These are phyloP conservation scores for Smutsia gigantea DNA, from an alignment of 2,797 vertebrate genomes.

Conservation along the genomic window DNA sequence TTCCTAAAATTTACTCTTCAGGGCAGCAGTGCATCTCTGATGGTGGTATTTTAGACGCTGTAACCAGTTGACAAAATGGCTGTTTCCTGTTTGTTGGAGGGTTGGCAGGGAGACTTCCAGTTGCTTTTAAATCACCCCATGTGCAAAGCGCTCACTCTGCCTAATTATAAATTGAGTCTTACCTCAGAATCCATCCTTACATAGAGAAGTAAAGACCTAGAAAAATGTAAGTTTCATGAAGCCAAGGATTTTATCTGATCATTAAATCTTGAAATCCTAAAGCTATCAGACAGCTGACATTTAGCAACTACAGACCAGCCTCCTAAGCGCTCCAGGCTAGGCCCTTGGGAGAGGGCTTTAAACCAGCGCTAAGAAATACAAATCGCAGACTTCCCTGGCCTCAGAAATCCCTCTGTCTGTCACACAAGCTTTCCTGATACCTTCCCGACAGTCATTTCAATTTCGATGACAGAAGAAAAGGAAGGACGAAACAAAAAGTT, in stretches of 20 bases:
- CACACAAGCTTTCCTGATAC: slow-evolving; percentile 39
- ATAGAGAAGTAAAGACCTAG: background rate
- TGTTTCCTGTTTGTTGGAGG: background rate
- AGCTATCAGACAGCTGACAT: slow-evolving; percentile 14
- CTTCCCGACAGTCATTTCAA: slow-evolving; percentile 65
- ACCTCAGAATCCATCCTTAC: background rate
- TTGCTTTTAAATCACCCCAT: background rate
- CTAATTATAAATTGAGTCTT: background rate
- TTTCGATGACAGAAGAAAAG: slow-evolving; percentile 53
- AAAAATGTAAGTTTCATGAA: slow-evolving; percentile 50
- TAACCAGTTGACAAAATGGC: background rate
- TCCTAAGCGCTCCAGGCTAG: background rate
- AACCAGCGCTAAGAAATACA: slow-evolving; percentile 60
- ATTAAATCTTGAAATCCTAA: slow-evolving; percentile 17
- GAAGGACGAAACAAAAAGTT: background rate
- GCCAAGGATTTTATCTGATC: slow-evolving; percentile 53
- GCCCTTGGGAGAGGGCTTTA: slow-evolving; percentile 4
- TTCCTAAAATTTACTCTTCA: slow-evolving; percentile 19
- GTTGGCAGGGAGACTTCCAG: no score
- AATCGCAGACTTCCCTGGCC: slow-evolving; percentile 70
- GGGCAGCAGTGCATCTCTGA: background rate
- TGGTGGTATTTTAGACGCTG: background rate
- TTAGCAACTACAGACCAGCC: slow-evolving; percentile 24
- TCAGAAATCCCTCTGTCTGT: slow-evolving; percentile 67
- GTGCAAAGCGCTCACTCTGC: background rate